phyloP scores from a whole-genome alignment of 2,113 vertebrate genomes.

The Xiphophorus couchianus region DNA sequence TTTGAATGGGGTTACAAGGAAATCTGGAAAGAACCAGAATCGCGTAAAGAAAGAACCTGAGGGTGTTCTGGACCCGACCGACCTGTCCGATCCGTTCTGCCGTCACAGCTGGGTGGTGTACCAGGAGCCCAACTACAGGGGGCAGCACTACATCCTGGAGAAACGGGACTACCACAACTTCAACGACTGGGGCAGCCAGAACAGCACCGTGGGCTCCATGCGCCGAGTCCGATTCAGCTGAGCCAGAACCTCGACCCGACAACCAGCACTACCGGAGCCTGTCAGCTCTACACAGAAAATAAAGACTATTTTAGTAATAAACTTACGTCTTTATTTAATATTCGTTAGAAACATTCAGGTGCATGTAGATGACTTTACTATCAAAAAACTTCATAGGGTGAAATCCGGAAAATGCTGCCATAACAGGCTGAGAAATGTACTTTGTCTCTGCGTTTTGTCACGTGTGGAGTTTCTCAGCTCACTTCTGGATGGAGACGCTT shows the following conservation, averaged over 20 bases:
- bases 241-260: conserved; percentile 3
- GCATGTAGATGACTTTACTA: too few species aligned
- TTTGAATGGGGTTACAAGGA: too few species aligned
- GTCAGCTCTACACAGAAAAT: conserved; percentile 45
- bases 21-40: too few species aligned
- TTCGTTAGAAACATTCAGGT: too few species aligned
- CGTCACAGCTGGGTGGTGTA: conserved; percentile 79
- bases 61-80: neutral
- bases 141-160: conserved; percentile 79
- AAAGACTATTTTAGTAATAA: conserved; percentile 75
- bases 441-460: too few species aligned
- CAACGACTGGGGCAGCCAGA: conserved; percentile 81
- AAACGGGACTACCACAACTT: conserved; percentile 80
- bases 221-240: conserved; percentile 77
- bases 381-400: too few species aligned
- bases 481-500: too few species aligned
- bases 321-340: conserved; percentile 13
- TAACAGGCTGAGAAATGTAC: too few species aligned
- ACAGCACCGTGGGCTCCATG: conserved; percentile 79
- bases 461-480: too few species aligned
- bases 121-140: conserved; percentile 83
- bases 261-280: conserved; percentile 22
- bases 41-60: too few species aligned
- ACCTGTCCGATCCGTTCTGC: conserved; percentile 1
- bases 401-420: too few species aligned